Percentiles rank a stretch among this genome's conserved stretches.
Conservation (phyloP, 1,140 invertebrate species). For the Papilio machaon region DNA sequence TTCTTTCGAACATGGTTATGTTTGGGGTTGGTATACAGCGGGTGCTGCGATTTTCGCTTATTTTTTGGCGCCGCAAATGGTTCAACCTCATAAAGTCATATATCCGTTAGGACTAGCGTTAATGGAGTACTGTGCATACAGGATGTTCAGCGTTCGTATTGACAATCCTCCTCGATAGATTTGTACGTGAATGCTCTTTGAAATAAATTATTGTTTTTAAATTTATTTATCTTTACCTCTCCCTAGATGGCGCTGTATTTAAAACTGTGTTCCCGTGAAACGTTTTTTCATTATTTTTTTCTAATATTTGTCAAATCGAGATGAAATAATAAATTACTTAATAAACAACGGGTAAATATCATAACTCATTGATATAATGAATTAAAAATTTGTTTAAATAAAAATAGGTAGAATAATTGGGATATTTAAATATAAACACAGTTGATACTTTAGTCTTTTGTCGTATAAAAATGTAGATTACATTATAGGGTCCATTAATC, state of each 20-base stretch:
- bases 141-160: slow-evolving; percentile 53
- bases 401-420: too few species aligned
- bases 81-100: slow-evolving; percentile 47
- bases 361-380: too few species aligned
- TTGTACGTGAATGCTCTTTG: slow-evolving; percentile 8
- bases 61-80: slow-evolving; percentile 52
- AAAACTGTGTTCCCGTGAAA: too few species aligned
- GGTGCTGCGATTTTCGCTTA: slow-evolving; percentile 63
- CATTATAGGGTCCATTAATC: not conserved
- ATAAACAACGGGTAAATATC: too few species aligned
- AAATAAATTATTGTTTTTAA: slow-evolving; percentile 1
- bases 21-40: slow-evolving; percentile 71
- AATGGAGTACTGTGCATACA: slow-evolving; percentile 67
- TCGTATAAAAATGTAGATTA: not conserved
- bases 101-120: slow-evolving; percentile 64
- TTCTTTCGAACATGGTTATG: slow-evolving; percentile 51
- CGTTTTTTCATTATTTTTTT: too few species aligned
- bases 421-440: too few species aligned
- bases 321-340: too few species aligned
- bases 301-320: too few species aligned
- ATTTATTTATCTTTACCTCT: not conserved
- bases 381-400: too few species aligned
- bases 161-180: slow-evolving; percentile 16
- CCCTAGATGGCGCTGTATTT: not conserved
- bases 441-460: not conserved